Evolutionary conservation across 2,113 vertebrate species (phyloP).

Genomic region (Elephas maximus): DNA sequence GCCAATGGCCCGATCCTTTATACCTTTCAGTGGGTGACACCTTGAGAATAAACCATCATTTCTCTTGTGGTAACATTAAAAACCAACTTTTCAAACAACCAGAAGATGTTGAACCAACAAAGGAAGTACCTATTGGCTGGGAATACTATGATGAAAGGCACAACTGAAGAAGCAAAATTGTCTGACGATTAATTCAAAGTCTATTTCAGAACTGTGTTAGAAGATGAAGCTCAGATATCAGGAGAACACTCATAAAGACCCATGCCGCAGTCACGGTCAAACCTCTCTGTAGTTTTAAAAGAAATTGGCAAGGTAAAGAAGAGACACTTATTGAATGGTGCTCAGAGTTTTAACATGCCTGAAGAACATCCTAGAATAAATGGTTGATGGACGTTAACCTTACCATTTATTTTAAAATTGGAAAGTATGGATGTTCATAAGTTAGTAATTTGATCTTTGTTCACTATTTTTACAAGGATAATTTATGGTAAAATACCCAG

Average conservation of each 20-base stretch:
- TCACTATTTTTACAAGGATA: background rate
- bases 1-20: background rate
- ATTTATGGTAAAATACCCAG: background rate
- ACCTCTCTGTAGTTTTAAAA: background rate
- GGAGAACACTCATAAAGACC: background rate
- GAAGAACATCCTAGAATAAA: background rate
- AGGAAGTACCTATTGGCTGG: background rate
- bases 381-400: background rate
- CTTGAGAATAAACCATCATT: background rate
- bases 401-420: background rate
- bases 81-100: background rate
- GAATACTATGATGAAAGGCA: background rate
- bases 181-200: background rate
- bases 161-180: background rate
- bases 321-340: background rate
- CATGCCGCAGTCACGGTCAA: background rate
- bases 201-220: background rate
- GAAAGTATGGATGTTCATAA: background rate
- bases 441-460: background rate
- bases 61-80: conserved; percentile 3
- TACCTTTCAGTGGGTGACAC: background rate
- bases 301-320: background rate
- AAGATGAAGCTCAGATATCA: background rate
- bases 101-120: background rate
- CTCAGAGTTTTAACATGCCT: background rate